Base-by-base conservation (phyloP, 2,797 vertebrate genomes). In the Pseudomugil tenellus region DNA sequence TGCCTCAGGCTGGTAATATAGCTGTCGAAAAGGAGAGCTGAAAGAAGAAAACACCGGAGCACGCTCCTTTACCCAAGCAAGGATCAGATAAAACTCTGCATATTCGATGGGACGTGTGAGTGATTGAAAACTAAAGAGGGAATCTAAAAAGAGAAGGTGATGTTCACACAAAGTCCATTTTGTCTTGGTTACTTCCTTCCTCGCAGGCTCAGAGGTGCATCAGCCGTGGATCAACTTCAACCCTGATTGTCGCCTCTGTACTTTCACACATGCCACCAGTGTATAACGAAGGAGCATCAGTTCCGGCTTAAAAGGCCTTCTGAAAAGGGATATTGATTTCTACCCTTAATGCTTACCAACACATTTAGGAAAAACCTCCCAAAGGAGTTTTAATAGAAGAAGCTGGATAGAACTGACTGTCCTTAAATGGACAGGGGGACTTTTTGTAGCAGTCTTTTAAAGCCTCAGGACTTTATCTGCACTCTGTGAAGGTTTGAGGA, bases 1-100 rank as follows among this genome's bases (percentile, higher is more conserved):
- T 1, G 76, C 86, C 81, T 81, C 54, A 19, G 84, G 87, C 81
- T 66, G 49, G 64, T 43, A 89, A 90, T 87, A 86, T 68, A 84
- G 60, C 72, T 74, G 72, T 85, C 76, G 55, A 68, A 77, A 64
- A 39, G n/a, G 52, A 57, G 59, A 71, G 35, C 25, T 39, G 35
- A 62, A 26, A 17, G 32, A n/a, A 66, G 35, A 17, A 35, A 17
- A 62, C 51, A 48, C 1, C 58, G 39, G 63, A 58, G 35, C 34
- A 34, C 21, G 12, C 70, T 51, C 5, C 11, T 74, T 19, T 41
- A 51, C 8, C 52, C 26, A 54, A 52, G 29, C 52, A 21, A 43
- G 6, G 28, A 23, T 35, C 26, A 48, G 58, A 25, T 48, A 43
- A 9, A 34, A 54, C 7, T 48, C 28, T 59, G 14, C 1, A 21